A percentile compares a stretch with the other conserved stretches of the same genome.
These are phyloP conservation scores for Emydocephalus ijimae DNA, from an alignment of 2,113 vertebrate genomes.

Conservation along the genomic window DNA sequence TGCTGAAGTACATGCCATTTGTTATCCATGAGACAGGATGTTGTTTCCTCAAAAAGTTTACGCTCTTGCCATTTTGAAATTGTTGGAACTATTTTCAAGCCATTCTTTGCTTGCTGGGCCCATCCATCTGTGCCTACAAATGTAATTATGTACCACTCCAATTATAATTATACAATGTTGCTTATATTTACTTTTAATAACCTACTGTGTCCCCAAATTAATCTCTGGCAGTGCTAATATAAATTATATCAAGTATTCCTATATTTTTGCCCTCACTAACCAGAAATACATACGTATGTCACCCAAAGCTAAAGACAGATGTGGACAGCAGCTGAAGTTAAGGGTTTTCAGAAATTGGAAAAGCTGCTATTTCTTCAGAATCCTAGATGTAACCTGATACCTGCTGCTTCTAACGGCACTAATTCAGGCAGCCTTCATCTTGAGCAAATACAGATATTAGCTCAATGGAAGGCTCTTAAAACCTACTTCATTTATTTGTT, in stretches of 20 bases:
- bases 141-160: not conserved
- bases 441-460: not conserved
- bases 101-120: not conserved
- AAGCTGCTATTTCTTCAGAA: not conserved
- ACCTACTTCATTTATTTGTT: not conserved
- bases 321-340: not conserved
- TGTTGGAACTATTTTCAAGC: not conserved
- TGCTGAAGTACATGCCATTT: not conserved
- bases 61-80: not conserved
- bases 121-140: not conserved
- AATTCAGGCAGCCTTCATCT: not conserved
- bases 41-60: not conserved
- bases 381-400: not conserved
- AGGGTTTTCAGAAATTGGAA: not conserved
- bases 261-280: not conserved
- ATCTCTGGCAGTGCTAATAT: not conserved
- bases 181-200: not conserved
- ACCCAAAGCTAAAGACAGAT: not conserved
- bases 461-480: not conserved
- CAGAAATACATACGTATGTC: not conserved
- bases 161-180: not conserved
- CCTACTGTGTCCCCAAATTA: not conserved
- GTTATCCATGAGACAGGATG: rapidly evolving
- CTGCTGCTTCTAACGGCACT: not conserved
- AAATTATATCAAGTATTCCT: not conserved